Conservation (phyloP, 53 echinoderm and acorn worm species). For the Temnopleurus reevesii region DNA sequence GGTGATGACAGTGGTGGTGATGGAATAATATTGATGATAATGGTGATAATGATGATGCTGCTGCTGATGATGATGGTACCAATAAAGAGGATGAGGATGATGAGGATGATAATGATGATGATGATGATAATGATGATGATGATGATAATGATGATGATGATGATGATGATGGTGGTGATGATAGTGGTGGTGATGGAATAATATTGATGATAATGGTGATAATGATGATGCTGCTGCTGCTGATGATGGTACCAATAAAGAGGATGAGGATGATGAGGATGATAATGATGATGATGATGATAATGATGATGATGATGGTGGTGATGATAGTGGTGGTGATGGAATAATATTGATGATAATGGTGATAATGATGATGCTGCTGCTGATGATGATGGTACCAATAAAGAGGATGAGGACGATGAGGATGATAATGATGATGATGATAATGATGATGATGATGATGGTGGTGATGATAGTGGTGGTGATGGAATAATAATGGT, state of each 20-base stretch:
- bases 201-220: background rate
- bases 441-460: too few species aligned
- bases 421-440: too few species aligned
- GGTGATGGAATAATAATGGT: too few species aligned
- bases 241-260: too few species aligned
- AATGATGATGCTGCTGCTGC: background rate
- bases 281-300: background rate
- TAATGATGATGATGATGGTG: background rate
- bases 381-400: background rate
- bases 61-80: too few species aligned
- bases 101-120: background rate
- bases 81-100: background rate
- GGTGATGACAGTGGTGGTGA: too few species aligned
- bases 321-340: too few species aligned
- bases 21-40: too few species aligned
- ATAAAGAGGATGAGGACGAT: background rate
- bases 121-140: background rate
- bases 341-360: background rate
- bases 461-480: too few species aligned
- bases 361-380: background rate
- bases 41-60: too few species aligned
- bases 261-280: background rate
- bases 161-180: background rate
- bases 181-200: background rate
- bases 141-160: background rate